Evolutionary conservation across 2,888 invertebrate species (phyloP), one percentile per base, ranked within the genome.

Genomic region (Parnassius mnemosyne): DNA sequence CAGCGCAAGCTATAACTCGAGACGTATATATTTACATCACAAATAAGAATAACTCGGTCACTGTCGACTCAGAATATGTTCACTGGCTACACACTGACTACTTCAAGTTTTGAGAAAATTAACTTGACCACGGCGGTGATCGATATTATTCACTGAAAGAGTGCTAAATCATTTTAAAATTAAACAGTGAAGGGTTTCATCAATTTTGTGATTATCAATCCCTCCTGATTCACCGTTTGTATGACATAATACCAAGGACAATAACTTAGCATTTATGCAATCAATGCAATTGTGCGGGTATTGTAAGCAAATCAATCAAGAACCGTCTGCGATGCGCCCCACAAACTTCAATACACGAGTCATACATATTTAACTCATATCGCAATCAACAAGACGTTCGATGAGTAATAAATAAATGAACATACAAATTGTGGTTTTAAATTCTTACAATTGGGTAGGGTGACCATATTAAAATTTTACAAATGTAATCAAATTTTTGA

Each of bases 231-330:
- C 42, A 53, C 41, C 46, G 46, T 52, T 2, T 20, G 3, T 41
- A 53, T 63, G 58, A 50, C 49, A 51, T 55, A 55, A 55, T 10
- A 46, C 41, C 49, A 58, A 58, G 53, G 57, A 54, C 53, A 61
- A 16, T 50, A 13, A 41, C 25, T 55, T 65, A 51, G 62, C 53
- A 53, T 52, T 53, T 53, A 53, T 57, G 46, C 54, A 54, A 9
- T 2, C 49, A 10, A 42, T 43, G 10, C 44, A 44, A 57, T 57
- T 49, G 34, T 13, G 53, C 53, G 69, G 58, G 72, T 67, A 84
- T 85, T 85, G 84, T 85, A 84, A 77, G 80, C 83, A 78, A 85
- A 85, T 85, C 71, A 62, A 69, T 66, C 69, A 68, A 77, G 46
- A 47, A 41, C 10, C 71, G 68, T 68, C 63, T 63, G 62, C 69